phyloP scores from a whole-genome alignment of 1,140 invertebrate genomes.

The Homarus americanus region DNA sequence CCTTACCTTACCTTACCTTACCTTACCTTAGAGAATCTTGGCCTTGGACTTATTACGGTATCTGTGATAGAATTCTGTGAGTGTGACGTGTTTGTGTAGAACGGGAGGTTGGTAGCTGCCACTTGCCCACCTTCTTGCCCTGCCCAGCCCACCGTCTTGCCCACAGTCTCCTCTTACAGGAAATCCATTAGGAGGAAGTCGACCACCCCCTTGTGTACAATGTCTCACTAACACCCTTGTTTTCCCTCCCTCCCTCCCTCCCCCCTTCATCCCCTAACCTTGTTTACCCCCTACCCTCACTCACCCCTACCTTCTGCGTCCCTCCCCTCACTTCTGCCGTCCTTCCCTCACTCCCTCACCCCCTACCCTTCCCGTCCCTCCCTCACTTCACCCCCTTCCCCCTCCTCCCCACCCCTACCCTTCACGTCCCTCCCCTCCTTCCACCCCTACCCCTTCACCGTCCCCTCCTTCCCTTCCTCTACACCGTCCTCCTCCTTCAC shows the following conservation, averaged over 20 bases:
- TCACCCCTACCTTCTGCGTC: background rate
- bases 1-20: too few species aligned
- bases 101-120: too few species aligned
- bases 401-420: background rate
- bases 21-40: too few species aligned
- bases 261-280: background rate
- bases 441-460: background rate
- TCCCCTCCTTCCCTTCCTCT: background rate
- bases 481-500: background rate
- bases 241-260: background rate
- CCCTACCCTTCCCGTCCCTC: too few species aligned
- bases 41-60: too few species aligned
- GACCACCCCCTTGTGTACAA: too few species aligned
- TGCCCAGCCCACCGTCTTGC: too few species aligned
- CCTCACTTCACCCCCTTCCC: background rate
- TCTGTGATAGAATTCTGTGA: too few species aligned
- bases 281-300: background rate
- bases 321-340: too few species aligned
- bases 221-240: background rate
- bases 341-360: too few species aligned
- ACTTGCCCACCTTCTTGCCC: background rate
- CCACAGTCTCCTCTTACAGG: too few species aligned
- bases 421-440: background rate
- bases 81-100: too few species aligned
- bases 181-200: background rate